Evolutionary conservation across 2,113 vertebrate genomes (phyloP), one percentile per base, ranked within the genome.

Genomic region (Hippocampus barbouri): DNA sequence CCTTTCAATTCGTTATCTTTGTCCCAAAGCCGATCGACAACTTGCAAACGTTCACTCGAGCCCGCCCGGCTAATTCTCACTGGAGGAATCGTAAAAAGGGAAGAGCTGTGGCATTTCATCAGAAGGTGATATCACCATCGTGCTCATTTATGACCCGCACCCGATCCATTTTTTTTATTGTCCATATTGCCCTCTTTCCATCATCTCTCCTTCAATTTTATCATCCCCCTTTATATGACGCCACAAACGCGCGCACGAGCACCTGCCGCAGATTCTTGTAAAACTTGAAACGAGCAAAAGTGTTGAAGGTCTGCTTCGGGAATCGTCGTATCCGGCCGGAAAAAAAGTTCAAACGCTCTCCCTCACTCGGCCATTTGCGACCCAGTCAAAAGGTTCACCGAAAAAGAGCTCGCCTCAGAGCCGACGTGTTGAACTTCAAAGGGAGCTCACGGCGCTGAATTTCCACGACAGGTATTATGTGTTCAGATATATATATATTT

Each of bases 381-480:
- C 34, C 62, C 77, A 43, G 73, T 81, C 74, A 83, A 82, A 43
- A 86, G 82, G 79, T 86, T 87, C 85, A 90, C 86, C 79, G 81
- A 80, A 89, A 81, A 81, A 34, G 79, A 77, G 69, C 72, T 76
- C 40, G 54, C 72, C 75, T 68, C 74, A 61, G 41, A 77, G 54
- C 64, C 64, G 57, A 80, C 66, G 68, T 45, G 74, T 77, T 72
- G 68, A 74, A 88, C 86, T 88, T 90, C 83, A 90, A 90, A 88
- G 89, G 67, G 79, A 77, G 69, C 74, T 76, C 54, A 51, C 76
- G 68, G 75, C 72, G 1, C 8, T 0, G 34, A 38, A 83, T 89
- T 88, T 75, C 75, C 87, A 88, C 88, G 83, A 87, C 77, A 66
- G 61, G 41, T 63, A 76, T 85, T 69, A 14, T 67, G 68, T 60